phyloP scores from a whole-genome alignment of 2,888 invertebrate genomes.

The Pollenia angustigena region DNA sequence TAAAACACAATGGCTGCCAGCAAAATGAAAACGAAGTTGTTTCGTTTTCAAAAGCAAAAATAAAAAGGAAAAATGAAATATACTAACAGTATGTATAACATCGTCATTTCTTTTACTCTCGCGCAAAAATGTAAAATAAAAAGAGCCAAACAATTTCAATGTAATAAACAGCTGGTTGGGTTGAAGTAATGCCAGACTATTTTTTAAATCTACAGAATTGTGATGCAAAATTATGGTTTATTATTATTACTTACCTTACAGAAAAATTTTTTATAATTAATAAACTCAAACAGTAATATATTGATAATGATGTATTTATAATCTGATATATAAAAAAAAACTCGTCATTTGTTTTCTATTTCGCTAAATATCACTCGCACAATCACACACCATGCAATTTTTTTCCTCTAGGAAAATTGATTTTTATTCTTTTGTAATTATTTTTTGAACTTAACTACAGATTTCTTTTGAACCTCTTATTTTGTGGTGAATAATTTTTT shows the following conservation, averaged over 20 bases:
- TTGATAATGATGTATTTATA: not conserved
- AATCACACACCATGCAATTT: constrained; percentile 1
- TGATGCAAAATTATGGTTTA: constrained; percentile 1
- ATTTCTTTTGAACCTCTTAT: not conserved
- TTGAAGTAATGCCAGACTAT: constrained; percentile 51
- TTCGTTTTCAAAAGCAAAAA: constrained; percentile 65
- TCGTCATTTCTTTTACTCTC: constrained; percentile 39
- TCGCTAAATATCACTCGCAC: not conserved
- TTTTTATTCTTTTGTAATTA: not conserved
- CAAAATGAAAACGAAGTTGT: constrained; percentile 70
- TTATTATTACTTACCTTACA: constrained; percentile 36
- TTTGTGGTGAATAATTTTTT: not conserved
- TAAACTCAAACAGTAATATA: not conserved
- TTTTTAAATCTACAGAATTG: not conserved
- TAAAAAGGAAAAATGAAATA: constrained; percentile 62
- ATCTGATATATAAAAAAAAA: not conserved
- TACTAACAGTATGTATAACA: not conserved
- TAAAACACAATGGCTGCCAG: constrained; percentile 78
- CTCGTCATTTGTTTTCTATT: not conserved
- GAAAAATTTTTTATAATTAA: not conserved
- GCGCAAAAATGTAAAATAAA: not conserved
- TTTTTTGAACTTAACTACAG: not conserved
- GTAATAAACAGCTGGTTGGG: constrained; percentile 46
- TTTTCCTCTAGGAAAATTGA: not conserved
- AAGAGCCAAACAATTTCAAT: not conserved